Conservation (phyloP, 2,888 invertebrate genomes). For the Alentia gelatinosa region DNA sequence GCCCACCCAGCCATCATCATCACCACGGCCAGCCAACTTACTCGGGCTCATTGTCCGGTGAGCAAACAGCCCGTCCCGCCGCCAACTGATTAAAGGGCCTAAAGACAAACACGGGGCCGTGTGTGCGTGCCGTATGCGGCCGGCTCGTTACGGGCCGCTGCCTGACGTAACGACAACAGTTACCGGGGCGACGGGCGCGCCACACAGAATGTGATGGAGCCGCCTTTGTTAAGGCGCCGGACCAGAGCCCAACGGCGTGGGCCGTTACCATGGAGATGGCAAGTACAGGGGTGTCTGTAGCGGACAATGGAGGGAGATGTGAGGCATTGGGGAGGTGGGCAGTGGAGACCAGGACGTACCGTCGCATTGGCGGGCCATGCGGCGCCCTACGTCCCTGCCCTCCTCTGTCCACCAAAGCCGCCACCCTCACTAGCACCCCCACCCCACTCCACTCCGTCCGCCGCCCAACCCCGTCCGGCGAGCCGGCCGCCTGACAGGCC, state of each 20-base stretch:
- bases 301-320: slow-evolving; percentile 44
- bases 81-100: slow-evolving; percentile 45
- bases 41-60: slow-evolving; percentile 8
- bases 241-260: background rate
- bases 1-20: background rate
- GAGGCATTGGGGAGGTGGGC: slow-evolving; percentile 5
- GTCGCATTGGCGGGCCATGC: background rate
- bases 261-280: slow-evolving; percentile 48
- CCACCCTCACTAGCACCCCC: background rate
- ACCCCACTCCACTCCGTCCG: background rate
- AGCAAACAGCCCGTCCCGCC: slow-evolving; percentile 7
- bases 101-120: slow-evolving; percentile 14
- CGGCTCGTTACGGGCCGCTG: background rate
- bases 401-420: background rate
- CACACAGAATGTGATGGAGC: background rate
- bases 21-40: background rate
- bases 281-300: background rate
- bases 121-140: background rate
- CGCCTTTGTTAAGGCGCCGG: slow-evolving; percentile 13
- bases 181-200: slow-evolving; percentile 10
- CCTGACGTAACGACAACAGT: slow-evolving; percentile 46
- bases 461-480: background rate
- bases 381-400: background rate
- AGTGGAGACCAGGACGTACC: background rate
- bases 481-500: background rate